These are phyloP conservation scores for Heterodera schachtii DNA, from an alignment of 1,140 invertebrate genomes.

Conservation along the genomic window DNA sequence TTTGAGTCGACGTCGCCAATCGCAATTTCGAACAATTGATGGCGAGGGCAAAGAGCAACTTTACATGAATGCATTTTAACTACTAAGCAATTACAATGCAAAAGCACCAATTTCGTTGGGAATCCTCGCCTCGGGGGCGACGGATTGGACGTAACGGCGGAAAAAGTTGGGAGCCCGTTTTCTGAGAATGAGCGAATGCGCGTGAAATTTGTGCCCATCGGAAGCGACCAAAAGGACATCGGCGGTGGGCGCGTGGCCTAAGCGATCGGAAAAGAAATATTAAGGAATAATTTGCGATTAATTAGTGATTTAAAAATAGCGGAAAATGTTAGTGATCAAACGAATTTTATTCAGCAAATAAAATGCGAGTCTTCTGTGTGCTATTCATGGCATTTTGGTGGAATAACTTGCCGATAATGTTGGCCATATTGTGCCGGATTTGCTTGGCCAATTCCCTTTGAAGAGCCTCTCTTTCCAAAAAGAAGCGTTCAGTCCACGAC, in stretches of 20 bases:
- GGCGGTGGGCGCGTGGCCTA: slow-evolving; percentile 45
- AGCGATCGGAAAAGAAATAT: not conserved
- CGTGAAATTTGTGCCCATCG: slow-evolving; percentile 61
- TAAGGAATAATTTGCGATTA: not conserved
- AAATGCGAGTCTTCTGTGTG: not conserved
- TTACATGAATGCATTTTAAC: too few species aligned
- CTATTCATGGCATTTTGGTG: not conserved
- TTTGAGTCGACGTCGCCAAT: slow-evolving; percentile 61
- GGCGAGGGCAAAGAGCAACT: not conserved
- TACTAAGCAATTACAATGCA: not conserved
- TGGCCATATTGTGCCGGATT: slow-evolving; percentile 25
- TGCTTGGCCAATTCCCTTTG: slow-evolving; percentile 30
- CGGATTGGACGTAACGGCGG: slow-evolving; percentile 56
- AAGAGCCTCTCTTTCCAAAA: slow-evolving; percentile 28
- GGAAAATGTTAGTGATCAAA: slow-evolving; percentile 26
- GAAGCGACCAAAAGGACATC: slow-evolving; percentile 58
- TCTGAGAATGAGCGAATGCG: slow-evolving; percentile 59
- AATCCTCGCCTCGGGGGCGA: slow-evolving; percentile 49
- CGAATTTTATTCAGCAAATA: not conserved
- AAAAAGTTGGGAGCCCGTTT: slow-evolving; percentile 58
- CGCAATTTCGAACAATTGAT: slow-evolving; percentile 51
- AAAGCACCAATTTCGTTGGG: slow-evolving; percentile 26
- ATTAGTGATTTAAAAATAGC: slow-evolving; percentile 20
- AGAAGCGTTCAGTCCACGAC: slow-evolving; percentile 32
- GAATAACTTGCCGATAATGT: slow-evolving; percentile 15